These are phyloP conservation scores for Pseudococcus jackbeardsleyi DNA, from an alignment of 2,888 invertebrate species.

Conservation along the genomic window DNA sequence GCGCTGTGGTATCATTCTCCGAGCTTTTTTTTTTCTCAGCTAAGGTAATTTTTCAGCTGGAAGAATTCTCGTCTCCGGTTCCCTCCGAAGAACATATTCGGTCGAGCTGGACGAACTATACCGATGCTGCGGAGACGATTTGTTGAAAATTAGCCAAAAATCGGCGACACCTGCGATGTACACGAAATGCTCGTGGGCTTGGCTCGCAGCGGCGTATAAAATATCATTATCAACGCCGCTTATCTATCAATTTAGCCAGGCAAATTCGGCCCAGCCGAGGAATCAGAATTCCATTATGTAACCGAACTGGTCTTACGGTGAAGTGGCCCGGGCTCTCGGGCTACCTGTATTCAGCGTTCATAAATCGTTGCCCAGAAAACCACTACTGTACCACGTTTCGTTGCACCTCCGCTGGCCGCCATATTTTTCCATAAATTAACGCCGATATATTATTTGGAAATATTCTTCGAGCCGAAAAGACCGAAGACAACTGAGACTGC, in stretches of 20 bases:
- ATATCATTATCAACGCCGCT: neutral
- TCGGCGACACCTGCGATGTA: neutral
- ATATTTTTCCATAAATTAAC: conserved; percentile 30
- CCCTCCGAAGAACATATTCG: neutral
- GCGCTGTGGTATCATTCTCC: neutral
- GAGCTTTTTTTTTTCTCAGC: neutral
- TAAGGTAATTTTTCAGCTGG: neutral
- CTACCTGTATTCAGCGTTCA: conserved; percentile 40
- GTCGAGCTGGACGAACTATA: neutral
- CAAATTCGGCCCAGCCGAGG: neutral
- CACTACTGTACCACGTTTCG: neutral
- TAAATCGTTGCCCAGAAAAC: neutral
- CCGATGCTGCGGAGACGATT: neutral
- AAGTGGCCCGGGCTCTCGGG: neutral
- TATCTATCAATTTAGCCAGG: neutral
- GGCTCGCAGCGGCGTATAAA: neutral
- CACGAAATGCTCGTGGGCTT: neutral
- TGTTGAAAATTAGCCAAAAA: conserved; percentile 40
- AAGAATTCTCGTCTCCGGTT: neutral
- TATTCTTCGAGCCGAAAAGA: neutral
- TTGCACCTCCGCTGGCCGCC: neutral
- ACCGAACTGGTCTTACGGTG: neutral
- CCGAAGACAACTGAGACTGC: neutral
- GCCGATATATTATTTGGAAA: conserved; percentile 37
- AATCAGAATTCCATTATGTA: conserved; percentile 30